phyloP scores from a whole-genome alignment of 2,888 invertebrate species.

The Cephonodes hylas region DNA sequence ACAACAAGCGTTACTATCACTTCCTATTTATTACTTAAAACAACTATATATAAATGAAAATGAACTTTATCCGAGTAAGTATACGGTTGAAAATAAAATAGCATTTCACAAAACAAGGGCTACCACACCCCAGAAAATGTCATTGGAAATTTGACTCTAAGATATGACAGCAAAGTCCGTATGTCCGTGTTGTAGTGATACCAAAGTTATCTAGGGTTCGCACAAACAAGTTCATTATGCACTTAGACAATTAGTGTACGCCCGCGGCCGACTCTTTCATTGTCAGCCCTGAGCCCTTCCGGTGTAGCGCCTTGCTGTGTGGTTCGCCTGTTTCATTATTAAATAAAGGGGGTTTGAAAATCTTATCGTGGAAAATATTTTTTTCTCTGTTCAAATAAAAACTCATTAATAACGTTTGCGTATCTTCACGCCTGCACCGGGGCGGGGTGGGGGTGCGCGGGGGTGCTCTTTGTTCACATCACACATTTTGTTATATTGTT shows the following conservation, averaged over 20 bases:
- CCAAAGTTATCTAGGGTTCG: conserved; percentile 50
- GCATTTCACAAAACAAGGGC: background rate
- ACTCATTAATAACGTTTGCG: conserved; percentile 11
- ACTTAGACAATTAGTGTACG: conserved; percentile 79
- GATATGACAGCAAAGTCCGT: conserved; percentile 14
- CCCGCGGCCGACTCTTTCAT: conserved; percentile 51
- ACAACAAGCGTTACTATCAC: conserved; percentile 52
- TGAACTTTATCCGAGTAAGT: conserved; percentile 3
- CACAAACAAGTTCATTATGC: conserved; percentile 76
- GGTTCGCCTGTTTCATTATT: conserved; percentile 29
- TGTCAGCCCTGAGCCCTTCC: conserved; percentile 66
- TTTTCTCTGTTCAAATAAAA: conserved; percentile 18
- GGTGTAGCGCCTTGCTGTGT: conserved; percentile 53
- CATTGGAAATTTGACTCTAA: conserved; percentile 21
- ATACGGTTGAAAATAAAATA: conserved; percentile 19
- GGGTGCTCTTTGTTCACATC: conserved; percentile 1
- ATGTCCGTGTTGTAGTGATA: background rate
- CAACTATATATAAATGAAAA: conserved; percentile 24
- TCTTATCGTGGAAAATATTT: conserved; percentile 16
- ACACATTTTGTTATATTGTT: background rate
- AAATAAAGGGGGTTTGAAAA: conserved; percentile 32
- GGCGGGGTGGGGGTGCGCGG: background rate
- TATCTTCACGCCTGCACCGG: conserved; percentile 2
- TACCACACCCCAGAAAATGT: conserved; percentile 13
- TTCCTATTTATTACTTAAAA: conserved; percentile 38